Evolutionary conservation across 2,113 vertebrate species (phyloP), one percentile per base, ranked within the genome.

Genomic region (Ariopsis seemanni): DNA sequence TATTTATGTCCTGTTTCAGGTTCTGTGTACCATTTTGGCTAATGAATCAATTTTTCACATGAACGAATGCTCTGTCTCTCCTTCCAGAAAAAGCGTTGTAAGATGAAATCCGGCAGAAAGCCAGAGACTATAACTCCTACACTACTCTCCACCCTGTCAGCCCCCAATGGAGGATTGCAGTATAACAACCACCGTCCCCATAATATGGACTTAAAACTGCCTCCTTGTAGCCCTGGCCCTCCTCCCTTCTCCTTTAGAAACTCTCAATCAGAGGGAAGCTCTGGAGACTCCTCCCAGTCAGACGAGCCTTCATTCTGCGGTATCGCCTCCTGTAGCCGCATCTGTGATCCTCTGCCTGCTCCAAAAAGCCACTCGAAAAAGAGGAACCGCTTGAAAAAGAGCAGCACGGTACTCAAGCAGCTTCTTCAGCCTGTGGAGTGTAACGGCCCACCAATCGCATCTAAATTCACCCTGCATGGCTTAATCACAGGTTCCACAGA

Each of bases 241-340:
- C 94, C 96, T 91, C 90, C 95, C 89, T 90, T 96, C 90, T 0
- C 85, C 57, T 96, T 97, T 34, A 97, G 96, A 91, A 96, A 97
- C 85, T 95, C 96, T 20, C 95, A 95, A 0, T 99, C 98, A 0
- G 97, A 99, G 85, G 97, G 96, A 55, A 97, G 97, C 93, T 99
- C 98, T 0, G 97, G 99, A 91, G 97, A 95, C 0, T 99, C 98
- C 0, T 99, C 97, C 0, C 97, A 98, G 82, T 99, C 98, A 0
- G 98, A 99, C 25, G 98, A 99, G 90, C 97, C 97, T 65, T 98
- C 97, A 67, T 99, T 99, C 89, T 99, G 98, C 74, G 98, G 98
- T 92, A 96, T 99, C 92, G 94, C 97, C 85, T 93, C 96, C 0
- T 99, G 98, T 91, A 94, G 95, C 0, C 95, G 95, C 78, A 93